These are phyloP conservation scores for Melikaiella ostensackeni DNA, from an alignment of 2,888 invertebrate genomes.

Conservation along the genomic window DNA sequence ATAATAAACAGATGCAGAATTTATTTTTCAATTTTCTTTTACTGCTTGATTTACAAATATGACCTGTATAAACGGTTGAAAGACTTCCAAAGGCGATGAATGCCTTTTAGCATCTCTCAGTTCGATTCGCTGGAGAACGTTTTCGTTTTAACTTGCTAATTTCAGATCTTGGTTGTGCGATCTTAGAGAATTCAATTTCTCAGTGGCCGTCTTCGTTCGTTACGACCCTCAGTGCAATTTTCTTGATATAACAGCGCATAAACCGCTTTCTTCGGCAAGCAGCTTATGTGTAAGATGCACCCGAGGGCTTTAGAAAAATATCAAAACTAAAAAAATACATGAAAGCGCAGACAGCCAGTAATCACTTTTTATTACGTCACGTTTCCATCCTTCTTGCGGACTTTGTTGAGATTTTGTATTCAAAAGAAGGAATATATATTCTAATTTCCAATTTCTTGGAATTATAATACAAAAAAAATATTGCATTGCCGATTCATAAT, in stretches of 20 bases:
- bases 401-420: neutral
- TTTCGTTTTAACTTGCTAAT: slow-evolving; percentile 51
- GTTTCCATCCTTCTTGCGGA: neutral
- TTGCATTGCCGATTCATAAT: no score
- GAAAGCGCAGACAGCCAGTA: neutral
- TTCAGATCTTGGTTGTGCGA: slow-evolving; percentile 45
- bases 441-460: no score
- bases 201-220: slow-evolving; percentile 10
- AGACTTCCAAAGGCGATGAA: slow-evolving; percentile 11
- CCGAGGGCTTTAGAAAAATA: slow-evolving; percentile 5
- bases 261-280: slow-evolving; percentile 34
- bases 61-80: slow-evolving; percentile 32
- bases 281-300: slow-evolving; percentile 32
- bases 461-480: no score
- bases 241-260: slow-evolving; percentile 34
- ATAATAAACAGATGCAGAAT: neutral
- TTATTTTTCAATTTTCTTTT: slow-evolving; percentile 15
- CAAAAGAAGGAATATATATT: neutral
- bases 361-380: neutral
- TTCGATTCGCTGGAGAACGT: neutral
- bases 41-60: neutral
- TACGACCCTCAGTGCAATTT: slow-evolving; percentile 22
- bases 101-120: slow-evolving; percentile 11
- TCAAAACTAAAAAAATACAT: neutral
- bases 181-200: slow-evolving; percentile 32